Evolutionary conservation across 2,888 invertebrate species (phyloP).

Genomic region (Caenorhabditis sulstoni): DNA sequence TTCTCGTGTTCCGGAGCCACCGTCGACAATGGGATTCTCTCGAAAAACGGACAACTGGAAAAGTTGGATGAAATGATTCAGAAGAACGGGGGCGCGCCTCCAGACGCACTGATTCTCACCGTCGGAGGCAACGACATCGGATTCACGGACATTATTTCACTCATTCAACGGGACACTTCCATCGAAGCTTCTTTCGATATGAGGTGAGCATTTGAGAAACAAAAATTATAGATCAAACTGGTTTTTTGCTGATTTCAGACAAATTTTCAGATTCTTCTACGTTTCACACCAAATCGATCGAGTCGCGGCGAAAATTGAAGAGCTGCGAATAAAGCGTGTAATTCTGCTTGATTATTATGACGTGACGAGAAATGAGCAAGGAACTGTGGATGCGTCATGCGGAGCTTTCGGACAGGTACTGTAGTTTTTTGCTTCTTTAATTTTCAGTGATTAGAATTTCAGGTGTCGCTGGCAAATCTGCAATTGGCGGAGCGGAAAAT

Average conservation of each 20-base stretch:
- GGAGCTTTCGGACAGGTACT: slow-evolving; percentile 64
- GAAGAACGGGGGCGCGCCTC: slow-evolving; percentile 59
- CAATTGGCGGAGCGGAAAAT: slow-evolving; percentile 67
- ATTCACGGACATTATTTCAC: slow-evolving; percentile 71
- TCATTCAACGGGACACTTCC: slow-evolving; percentile 61
- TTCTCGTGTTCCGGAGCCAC: slow-evolving; percentile 76
- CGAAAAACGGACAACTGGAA: slow-evolving; percentile 53
- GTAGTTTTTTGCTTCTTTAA: slow-evolving; percentile 1
- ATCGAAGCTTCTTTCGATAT: slow-evolving; percentile 43
- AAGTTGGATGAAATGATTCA: slow-evolving; percentile 32
- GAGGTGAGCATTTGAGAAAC: too few relatives aligned
- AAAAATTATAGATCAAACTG: too few relatives aligned
- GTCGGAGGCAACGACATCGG: slow-evolving; percentile 79
- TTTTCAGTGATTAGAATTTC: background rate
- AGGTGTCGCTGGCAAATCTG: slow-evolving; percentile 63
- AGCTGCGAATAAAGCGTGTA: slow-evolving; percentile 51
- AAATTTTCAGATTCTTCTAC: slow-evolving; percentile 63
- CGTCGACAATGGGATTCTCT: slow-evolving; percentile 70
- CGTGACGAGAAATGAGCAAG: slow-evolving; percentile 72
- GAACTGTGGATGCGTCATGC: slow-evolving; percentile 72
- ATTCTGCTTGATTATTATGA: slow-evolving; percentile 75
- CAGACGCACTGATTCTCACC: slow-evolving; percentile 71
- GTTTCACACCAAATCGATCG: slow-evolving; percentile 69
- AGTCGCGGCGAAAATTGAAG: slow-evolving; percentile 56
- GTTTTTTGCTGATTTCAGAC: background rate